These are phyloP conservation scores for Diogma glabrata DNA, from an alignment of 2,888 invertebrate species.

Conservation along the genomic window DNA sequence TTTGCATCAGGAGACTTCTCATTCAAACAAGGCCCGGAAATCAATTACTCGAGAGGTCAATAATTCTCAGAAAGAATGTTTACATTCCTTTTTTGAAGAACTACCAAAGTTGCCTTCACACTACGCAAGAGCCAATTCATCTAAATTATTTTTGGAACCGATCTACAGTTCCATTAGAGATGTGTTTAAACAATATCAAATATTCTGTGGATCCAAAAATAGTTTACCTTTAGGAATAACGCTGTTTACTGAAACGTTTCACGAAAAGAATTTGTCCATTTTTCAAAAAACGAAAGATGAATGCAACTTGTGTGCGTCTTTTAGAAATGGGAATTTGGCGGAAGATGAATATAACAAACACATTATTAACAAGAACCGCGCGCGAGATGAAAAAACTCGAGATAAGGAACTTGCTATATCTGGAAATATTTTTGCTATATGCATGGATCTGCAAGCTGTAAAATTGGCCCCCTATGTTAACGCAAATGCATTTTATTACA, in stretches of 20 bases:
- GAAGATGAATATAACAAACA: background rate
- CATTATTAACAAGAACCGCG: conserved; percentile 1
- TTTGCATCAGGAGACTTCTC: too few relatives aligned
- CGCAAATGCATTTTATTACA: background rate
- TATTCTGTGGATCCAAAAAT: background rate
- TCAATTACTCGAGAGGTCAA: too few relatives aligned
- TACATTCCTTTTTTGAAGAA: too few relatives aligned
- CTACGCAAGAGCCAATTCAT: too few relatives aligned
- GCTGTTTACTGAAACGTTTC: background rate
- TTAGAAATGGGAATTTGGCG: background rate
- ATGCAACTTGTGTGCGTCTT: background rate
- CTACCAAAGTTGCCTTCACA: too few relatives aligned
- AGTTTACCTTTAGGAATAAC: background rate
- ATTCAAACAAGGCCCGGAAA: too few relatives aligned
- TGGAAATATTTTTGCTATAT: background rate
- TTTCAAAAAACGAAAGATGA: background rate
- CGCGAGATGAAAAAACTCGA: background rate
- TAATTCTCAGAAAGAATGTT: too few relatives aligned
- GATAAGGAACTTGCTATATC: background rate
- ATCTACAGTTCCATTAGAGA: background rate
- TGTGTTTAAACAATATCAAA: background rate
- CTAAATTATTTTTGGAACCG: too few relatives aligned
- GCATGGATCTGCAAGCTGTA: background rate
- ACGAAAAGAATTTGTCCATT: conserved; percentile 2
- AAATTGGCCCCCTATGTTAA: background rate